Percentiles rank a stretch among this genome's conserved stretches.
Conservation (phyloP, 2,888 invertebrate species). For the Seladonia tumulorum region DNA sequence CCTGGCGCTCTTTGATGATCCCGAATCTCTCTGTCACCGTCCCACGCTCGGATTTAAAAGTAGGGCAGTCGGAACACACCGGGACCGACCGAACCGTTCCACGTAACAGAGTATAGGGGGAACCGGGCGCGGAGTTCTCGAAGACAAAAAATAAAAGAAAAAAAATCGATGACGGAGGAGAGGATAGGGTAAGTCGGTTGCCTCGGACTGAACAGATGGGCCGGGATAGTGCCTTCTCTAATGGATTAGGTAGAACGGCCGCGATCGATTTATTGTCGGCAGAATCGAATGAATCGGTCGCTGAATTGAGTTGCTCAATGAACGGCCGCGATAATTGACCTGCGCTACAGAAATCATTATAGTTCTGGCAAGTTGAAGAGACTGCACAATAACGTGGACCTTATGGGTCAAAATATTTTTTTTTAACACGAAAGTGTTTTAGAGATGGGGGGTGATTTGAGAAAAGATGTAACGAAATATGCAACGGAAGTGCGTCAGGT, state of each 20-base stretch:
- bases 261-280: conserved; percentile 6
- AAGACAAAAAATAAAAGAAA: conserved; percentile 3
- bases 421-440: no score
- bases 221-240: conserved; percentile 20
- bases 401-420: no score
- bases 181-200: conserved; percentile 28
- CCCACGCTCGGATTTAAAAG: conserved; percentile 52
- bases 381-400: neutral
- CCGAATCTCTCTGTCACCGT: conserved; percentile 45
- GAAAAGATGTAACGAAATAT: no score
- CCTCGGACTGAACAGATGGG: conserved; percentile 17
- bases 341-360: neutral
- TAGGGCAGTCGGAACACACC: conserved; percentile 51
- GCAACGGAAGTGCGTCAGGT: no score
- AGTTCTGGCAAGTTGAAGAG: neutral
- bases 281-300: conserved; percentile 13
- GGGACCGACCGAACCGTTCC: conserved; percentile 4
- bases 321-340: neutral
- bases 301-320: neutral
- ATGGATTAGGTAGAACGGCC: conserved; percentile 50
- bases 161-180: conserved; percentile 10
- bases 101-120: neutral
- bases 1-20: conserved; percentile 53
- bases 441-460: no score
- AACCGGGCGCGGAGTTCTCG: neutral